phyloP scores from a whole-genome alignment of 2,888 invertebrate genomes.

The Hypselothyrea guttata region DNA sequence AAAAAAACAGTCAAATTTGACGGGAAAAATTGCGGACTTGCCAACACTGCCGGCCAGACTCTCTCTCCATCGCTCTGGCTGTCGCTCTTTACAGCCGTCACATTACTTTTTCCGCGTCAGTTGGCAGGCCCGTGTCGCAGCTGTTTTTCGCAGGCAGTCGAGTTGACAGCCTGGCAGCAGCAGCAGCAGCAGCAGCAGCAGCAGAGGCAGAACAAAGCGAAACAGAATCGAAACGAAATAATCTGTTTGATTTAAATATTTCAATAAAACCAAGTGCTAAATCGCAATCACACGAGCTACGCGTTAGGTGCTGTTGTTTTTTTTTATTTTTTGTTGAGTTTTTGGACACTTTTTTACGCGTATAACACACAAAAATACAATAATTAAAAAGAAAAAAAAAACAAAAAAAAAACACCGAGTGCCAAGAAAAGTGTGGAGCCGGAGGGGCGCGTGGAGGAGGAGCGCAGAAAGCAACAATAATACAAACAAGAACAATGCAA shows the following conservation, averaged over 20 bases:
- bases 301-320: neutral
- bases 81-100: too few relatives aligned
- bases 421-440: too few relatives aligned
- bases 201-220: constrained; percentile 44
- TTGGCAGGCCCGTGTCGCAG: too few relatives aligned
- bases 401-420: constrained; percentile 9
- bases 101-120: too few relatives aligned
- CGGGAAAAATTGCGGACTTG: too few relatives aligned
- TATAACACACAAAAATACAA: constrained; percentile 9
- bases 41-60: too few relatives aligned
- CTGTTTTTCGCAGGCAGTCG: too few relatives aligned
- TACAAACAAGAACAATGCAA: constrained; percentile 1
- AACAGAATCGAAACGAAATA: constrained; percentile 43
- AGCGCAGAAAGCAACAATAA: too few relatives aligned
- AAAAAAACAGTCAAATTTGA: too few relatives aligned
- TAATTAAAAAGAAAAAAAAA: constrained; percentile 22
- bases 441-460: too few relatives aligned
- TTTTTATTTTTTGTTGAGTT: neutral
- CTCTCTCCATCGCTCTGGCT: too few relatives aligned
- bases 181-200: constrained; percentile 30
- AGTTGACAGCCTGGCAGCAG: constrained; percentile 50
- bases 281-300: constrained; percentile 9
- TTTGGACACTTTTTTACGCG: too few relatives aligned
- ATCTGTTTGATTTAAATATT: constrained; percentile 44
- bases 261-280: constrained; percentile 16